Percentiles rank a stretch among this genome's conserved stretches.
Conservation (phyloP, 2,113 vertebrate genomes). For the Festucalex cinctus region DNA sequence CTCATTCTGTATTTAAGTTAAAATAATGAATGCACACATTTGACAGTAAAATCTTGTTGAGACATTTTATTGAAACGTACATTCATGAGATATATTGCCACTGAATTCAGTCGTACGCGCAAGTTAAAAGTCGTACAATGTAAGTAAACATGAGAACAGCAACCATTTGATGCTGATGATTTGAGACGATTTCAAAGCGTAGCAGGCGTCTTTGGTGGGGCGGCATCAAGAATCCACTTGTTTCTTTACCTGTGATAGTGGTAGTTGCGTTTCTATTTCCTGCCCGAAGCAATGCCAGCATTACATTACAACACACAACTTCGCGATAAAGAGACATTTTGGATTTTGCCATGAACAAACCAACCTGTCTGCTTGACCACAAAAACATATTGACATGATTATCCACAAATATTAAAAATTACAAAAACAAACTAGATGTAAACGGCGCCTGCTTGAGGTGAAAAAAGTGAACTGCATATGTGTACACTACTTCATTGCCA, state of each 20-base stretch:
- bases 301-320: neutral
- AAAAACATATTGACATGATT: neutral
- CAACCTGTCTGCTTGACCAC: neutral
- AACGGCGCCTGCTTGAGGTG: neutral
- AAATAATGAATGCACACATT: neutral
- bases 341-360: neutral
- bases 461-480: neutral
- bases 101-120: neutral
- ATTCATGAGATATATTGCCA: neutral
- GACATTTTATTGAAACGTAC: conserved; percentile 9
- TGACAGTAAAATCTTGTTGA: neutral
- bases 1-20: no score
- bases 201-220: neutral
- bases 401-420: neutral
- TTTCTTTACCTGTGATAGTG: neutral
- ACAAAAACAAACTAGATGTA: neutral
- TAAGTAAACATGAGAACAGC: neutral
- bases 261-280: neutral
- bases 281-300: neutral
- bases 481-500: neutral
- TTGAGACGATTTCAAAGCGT: neutral
- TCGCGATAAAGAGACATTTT: neutral
- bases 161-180: neutral
- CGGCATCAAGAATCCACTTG: neutral
- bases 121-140: neutral